phyloP scores from a whole-genome alignment of 2,797 vertebrate genomes.

The Catamblyrhynchus diadema region DNA sequence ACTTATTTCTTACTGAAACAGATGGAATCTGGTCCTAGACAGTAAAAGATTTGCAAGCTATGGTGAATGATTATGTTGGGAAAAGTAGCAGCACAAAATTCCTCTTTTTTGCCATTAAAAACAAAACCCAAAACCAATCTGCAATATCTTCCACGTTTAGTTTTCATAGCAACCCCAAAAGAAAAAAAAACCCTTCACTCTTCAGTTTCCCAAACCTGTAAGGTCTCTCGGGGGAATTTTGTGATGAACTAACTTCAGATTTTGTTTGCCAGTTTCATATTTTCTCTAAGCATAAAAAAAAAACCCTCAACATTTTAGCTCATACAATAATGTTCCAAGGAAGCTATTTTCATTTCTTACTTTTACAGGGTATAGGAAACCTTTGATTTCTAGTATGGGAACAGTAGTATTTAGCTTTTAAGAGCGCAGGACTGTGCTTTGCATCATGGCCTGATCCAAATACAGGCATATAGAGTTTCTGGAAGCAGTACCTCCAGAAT shows the following conservation, averaged over 20 bases:
- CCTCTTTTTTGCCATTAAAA: not conserved
- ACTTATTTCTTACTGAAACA: not conserved
- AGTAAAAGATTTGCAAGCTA: not conserved
- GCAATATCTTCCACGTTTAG: not conserved
- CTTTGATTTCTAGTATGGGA: slow-evolving; percentile 31
- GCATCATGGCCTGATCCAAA: not conserved
- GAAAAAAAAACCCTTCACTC: not conserved
- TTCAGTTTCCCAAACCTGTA: not conserved
- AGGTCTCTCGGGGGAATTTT: not conserved
- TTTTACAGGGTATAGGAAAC: slow-evolving; percentile 27
- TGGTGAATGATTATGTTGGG: not conserved
- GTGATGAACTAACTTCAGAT: not conserved
- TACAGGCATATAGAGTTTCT: not conserved
- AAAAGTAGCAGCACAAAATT: not conserved
- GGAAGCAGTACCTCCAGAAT: not conserved
- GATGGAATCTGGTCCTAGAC: not conserved
- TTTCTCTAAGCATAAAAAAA: not conserved
- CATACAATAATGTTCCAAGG: not conserved
- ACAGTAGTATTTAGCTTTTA: not conserved
- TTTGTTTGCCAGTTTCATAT: not conserved
- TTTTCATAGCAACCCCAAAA: not conserved
- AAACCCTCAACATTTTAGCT: not conserved
- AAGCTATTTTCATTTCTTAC: slow-evolving; percentile 25
- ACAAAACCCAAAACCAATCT: not conserved
- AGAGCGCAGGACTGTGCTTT: slow-evolving; percentile 1